A percentile compares a stretch with the other conserved stretches of the same genome.
phyloP scores from a whole-genome alignment of 2,797 vertebrate genomes.

The Cuculus canorus region DNA sequence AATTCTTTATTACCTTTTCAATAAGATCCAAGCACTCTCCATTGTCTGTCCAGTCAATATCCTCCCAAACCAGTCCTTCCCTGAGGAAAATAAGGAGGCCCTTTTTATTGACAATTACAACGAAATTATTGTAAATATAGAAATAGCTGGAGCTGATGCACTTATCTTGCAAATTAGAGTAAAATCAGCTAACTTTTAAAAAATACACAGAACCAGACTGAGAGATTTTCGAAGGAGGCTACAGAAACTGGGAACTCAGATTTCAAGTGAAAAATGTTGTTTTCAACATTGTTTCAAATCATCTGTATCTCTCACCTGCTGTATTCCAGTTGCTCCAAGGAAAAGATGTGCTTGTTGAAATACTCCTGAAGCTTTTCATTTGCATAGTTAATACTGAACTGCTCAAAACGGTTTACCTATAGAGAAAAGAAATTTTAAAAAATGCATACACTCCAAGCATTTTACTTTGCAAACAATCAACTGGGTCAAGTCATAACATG shows the following conservation, averaged over 20 bases:
- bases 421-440: not conserved
- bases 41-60: conserved; percentile 97
- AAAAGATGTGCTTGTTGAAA: conserved; percentile 99
- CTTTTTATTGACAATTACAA: not conserved
- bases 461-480: not conserved
- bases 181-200: not conserved
- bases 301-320: conserved; percentile 79
- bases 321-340: conserved; percentile 96
- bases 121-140: not conserved
- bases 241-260: not conserved
- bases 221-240: not conserved
- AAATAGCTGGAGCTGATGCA: not conserved
- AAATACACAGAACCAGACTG: not conserved
- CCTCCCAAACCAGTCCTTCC: conserved; percentile 93
- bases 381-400: conserved; percentile 99
- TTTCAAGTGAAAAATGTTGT: not conserved
- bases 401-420: conserved; percentile 96
- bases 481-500: not conserved
- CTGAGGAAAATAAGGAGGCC: conserved; percentile 48
- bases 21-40: conserved; percentile 97
- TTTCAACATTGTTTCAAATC: not conserved
- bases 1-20: conserved; percentile 87
- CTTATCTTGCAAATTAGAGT: not conserved
- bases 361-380: conserved; percentile 99
- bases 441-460: not conserved